Percentiles rank a stretch among this genome's conserved stretches.
Conservation (phyloP, 2,888 invertebrate species). For the Tenthredo distinguenda region DNA sequence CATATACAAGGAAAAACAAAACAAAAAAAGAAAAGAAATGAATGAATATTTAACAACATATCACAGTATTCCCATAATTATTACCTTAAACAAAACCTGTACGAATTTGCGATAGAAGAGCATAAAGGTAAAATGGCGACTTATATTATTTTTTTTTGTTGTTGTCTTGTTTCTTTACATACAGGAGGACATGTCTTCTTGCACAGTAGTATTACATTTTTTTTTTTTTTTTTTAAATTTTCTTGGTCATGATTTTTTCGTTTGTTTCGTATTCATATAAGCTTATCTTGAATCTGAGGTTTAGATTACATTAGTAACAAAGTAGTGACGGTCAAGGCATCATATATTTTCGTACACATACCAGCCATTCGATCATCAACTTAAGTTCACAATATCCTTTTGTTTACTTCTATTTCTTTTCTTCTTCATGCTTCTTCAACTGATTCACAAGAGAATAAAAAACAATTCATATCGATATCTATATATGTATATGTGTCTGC, state of each 20-base stretch:
- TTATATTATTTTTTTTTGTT: slow-evolving; percentile 54
- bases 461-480: background rate
- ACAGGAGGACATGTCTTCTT: slow-evolving; percentile 53
- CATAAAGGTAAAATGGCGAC: slow-evolving; percentile 73
- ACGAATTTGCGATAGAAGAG: slow-evolving; percentile 74
- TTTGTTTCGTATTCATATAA: slow-evolving; percentile 34
- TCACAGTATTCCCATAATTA: slow-evolving; percentile 75
- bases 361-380: slow-evolving; percentile 45
- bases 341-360: slow-evolving; percentile 36
- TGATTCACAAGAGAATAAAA: background rate
- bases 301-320: slow-evolving; percentile 40
- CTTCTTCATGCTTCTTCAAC: background rate
- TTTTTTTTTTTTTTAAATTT: background rate
- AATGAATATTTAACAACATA: slow-evolving; percentile 68
- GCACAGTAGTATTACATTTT: slow-evolving; percentile 32
- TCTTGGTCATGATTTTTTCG: slow-evolving; percentile 31
- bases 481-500: too few species aligned
- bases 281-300: slow-evolving; percentile 39
- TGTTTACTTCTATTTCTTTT: background rate
- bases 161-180: slow-evolving; percentile 59
- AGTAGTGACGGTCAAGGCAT: slow-evolving; percentile 49
- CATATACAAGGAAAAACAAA: slow-evolving; percentile 67
- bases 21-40: slow-evolving; percentile 63
- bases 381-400: slow-evolving; percentile 52
- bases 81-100: slow-evolving; percentile 70